phyloP scores from a whole-genome alignment of 2,888 invertebrate genomes.

The Nomada goodeniana region DNA sequence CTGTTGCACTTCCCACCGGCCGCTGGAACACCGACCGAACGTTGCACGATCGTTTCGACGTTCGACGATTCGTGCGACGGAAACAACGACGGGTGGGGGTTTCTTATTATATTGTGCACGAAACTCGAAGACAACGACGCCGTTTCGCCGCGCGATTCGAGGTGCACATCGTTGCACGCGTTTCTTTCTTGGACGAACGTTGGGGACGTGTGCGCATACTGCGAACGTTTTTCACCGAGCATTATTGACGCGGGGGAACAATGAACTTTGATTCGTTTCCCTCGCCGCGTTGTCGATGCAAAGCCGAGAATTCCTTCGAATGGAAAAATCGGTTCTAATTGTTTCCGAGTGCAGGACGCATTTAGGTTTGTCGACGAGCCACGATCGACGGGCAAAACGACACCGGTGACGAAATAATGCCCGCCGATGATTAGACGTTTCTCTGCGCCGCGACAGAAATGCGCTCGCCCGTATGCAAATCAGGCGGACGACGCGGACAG shows the following conservation, averaged over 20 bases:
- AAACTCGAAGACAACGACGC: background rate
- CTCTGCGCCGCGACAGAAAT: background rate
- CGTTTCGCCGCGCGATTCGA: conserved; percentile 23
- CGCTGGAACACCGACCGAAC: background rate
- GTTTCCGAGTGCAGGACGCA: background rate
- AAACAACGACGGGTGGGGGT: conserved; percentile 9
- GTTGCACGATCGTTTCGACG: conserved; percentile 4
- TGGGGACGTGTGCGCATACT: background rate
- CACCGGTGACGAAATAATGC: conserved; percentile 27
- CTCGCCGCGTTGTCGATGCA: no score
- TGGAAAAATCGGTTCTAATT: background rate
- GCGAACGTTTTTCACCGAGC: no score
- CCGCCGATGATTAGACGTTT: conserved; percentile 41
- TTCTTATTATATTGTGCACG: conserved; percentile 31
- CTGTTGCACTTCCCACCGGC: conserved; percentile 8
- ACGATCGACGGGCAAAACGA: conserved; percentile 12
- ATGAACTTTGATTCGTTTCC: no score
- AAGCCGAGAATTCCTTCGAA: no score
- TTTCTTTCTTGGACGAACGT: background rate
- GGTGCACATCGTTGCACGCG: conserved; percentile 14
- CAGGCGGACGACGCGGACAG: conserved; percentile 2
- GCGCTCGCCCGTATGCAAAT: background rate
- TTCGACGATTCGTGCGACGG: conserved; percentile 37
- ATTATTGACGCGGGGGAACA: no score
- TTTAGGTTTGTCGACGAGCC: conserved; percentile 21